Conservation (phyloP, 2,888 invertebrate genomes). For the Himalopsyche tibetana region DNA sequence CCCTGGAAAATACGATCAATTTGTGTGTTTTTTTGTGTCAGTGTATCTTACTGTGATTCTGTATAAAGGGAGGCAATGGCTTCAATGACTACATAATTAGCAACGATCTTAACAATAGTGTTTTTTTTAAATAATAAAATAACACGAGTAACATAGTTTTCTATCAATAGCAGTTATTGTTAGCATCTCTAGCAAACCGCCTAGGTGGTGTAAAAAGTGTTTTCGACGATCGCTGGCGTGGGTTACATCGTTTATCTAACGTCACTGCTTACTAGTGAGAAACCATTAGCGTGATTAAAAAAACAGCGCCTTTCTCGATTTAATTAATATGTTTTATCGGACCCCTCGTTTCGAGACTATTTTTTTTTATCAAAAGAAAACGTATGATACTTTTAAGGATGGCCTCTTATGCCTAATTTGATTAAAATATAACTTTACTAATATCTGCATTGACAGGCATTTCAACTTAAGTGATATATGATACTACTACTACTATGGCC, state of each 20-base stretch:
- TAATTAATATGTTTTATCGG: background rate
- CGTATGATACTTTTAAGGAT: background rate
- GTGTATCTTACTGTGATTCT: no score
- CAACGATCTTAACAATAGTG: no score
- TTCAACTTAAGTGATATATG: background rate
- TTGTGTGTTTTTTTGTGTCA: no score
- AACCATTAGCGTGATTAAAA: constrained; percentile 42
- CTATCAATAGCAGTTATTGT: background rate
- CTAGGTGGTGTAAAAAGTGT: constrained; percentile 9
- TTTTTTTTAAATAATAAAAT: no score
- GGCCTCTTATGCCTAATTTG: background rate
- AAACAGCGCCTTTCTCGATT: constrained; percentile 16
- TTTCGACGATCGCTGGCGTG: constrained; percentile 12
- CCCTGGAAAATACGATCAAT: no score
- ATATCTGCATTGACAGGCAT: background rate
- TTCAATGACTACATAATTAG: no score
- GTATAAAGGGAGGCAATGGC: no score
- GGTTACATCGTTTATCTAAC: constrained; percentile 14
- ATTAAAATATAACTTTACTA: background rate
- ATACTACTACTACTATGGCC: background rate
- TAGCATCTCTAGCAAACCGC: background rate
- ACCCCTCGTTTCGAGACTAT: background rate
- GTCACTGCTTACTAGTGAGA: constrained; percentile 31
- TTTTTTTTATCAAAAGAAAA: background rate
- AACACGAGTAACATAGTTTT: no score